Base-by-base conservation (phyloP, 2,797 vertebrate species). In the Paratrypauchen microcephalus region DNA sequence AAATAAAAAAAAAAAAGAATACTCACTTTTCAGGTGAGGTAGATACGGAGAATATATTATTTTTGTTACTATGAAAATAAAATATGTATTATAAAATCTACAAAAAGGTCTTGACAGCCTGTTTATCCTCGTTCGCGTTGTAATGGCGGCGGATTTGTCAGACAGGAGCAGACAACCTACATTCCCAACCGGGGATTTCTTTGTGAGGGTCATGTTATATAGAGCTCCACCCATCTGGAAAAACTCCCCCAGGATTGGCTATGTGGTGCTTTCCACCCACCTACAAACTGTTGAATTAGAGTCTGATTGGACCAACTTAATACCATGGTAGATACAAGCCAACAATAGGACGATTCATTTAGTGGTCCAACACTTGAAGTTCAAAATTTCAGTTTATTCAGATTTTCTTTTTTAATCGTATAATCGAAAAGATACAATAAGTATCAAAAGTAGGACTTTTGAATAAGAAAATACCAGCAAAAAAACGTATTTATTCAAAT, bases 81-180 rank as follows among this genome's bases (percentile, higher is more conserved):
- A 2, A 65, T 57, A 75, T 81, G 57, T 73, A 9, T 65, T 72
- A 75, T 24, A 77, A 86, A 75, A 66, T 64, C 0, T 81, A 78
- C 24, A 82, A 86, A 26, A 82, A 76, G 6, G 32, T 54, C 65
- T 28, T 66, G 6, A 18, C 39, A 23, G 21, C 67, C 50, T 26
- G 18, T 56, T 18, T 12, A 19, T 61, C 45, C 76, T 32, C 60
- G 65, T 52, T 16, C 52, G 72, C 54, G 82, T 89, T 85, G 79
- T 88, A 91, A 93, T 92, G 91, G 92, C 91, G 87, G 87, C 91
- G 87, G 87, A 86, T 84, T 65, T 69, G 39, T 72, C 76, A 75
- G 72, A 26, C 19, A 76, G 41, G 41, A 16, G 45, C 52, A 65
- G 54, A 70, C 45, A 39, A 50, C 66, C 65, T 58, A 69, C 71